Evolutionary conservation across 2,797 vertebrate species (phyloP), one percentile per base, ranked within the genome.

Genomic region (Australoheros facetus): DNA sequence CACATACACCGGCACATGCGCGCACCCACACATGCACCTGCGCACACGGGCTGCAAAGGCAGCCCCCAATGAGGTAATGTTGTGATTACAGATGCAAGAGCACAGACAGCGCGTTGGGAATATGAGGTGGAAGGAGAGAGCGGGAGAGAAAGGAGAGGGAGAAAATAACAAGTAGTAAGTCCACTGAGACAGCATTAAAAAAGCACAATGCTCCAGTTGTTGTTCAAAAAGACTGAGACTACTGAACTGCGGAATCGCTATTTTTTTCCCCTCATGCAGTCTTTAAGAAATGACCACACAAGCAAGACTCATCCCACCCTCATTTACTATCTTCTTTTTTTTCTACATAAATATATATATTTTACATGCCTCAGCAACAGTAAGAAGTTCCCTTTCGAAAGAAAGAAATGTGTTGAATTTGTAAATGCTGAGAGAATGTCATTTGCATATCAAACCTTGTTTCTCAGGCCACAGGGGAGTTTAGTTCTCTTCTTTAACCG

Each of bases 1-100:
- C 66, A 71, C 77, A 72, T 1, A 62, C 59, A 23, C 28, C 73
- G n/a, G 60, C 64, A 32, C 28, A 26, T 12, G 57, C 48, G 4
- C 4, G 28, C 28, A 30, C 28, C 28, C 28, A 30, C 28, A 30
- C 79, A 5, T 16, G 59, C 83, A 91, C 83, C 69, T 71, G 75
- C 81, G 82, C 73, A 77, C 83, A 82, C 85, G 69, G 75, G 85
- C 88, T 91, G 93, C 87, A 94, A 93, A 93, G 88, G 79, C 90
- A 85, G 86, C 85, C 88, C 86, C 91, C 83, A 85, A 90, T 89
- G 89, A 93, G 91, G 92, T 92, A 93, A 95, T 86, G 84, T 80
- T 91, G 88, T 93, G 92, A 95, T 95, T 94, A 94, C 89, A 93
- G 90, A 93, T 93, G 92, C 93, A 93, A 92, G 91, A 87, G 80